Conservation (phyloP, 2,113 vertebrate genomes). For the Tragulus kanchil region DNA sequence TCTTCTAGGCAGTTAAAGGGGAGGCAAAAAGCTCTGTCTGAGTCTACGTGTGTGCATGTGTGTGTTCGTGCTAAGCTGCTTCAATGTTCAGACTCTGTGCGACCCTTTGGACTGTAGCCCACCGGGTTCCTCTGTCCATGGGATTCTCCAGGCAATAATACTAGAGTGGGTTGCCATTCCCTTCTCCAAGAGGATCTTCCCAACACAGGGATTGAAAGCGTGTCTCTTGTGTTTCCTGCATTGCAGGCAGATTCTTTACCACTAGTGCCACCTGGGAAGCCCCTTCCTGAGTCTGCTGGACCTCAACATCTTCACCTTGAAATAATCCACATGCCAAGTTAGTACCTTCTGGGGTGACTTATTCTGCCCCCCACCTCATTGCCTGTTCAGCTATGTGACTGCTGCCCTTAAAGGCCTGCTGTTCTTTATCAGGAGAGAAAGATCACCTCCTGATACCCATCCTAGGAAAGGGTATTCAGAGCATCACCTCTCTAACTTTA, state of each 20-base stretch:
- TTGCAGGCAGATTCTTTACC: not conserved
- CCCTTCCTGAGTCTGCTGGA: not conserved
- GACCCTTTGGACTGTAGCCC: not conserved
- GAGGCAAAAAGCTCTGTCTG: not conserved
- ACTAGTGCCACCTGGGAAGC: not conserved
- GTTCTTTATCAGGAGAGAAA: not conserved
- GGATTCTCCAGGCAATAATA: not conserved
- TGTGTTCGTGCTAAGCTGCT: not conserved
- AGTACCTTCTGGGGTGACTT: fast-evolving
- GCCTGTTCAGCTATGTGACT: not conserved
- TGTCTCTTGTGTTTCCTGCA: not conserved
- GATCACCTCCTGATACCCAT: not conserved
- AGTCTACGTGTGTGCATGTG: not conserved
- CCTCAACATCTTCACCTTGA: not conserved
- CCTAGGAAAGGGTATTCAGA: not conserved
- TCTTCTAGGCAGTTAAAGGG: not conserved
- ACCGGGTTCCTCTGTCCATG: not conserved
- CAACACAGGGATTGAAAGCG: not conserved
- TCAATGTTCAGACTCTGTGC: not conserved
- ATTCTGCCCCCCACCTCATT: not conserved
- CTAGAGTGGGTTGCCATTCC: not conserved
- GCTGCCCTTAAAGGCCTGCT: not conserved
- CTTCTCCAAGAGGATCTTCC: not conserved
- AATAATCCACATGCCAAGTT: not conserved
- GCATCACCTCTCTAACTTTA: not conserved